These are phyloP conservation scores for Chinchilla lanigera DNA, from an alignment of 2,113 vertebrate species.

Conservation along the genomic window DNA sequence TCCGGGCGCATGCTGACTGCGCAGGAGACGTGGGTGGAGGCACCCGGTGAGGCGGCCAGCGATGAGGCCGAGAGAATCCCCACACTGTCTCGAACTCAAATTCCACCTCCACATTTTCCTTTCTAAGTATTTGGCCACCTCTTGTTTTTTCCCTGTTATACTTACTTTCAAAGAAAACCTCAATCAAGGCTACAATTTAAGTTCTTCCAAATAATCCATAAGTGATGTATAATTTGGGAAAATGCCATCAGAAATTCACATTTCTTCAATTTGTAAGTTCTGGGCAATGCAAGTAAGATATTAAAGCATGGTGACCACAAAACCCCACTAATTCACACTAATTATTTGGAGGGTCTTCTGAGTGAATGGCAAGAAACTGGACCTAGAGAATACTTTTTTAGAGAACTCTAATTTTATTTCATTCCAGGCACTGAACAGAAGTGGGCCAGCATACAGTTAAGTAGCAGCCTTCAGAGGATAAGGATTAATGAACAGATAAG, in stretches of 20 bases:
- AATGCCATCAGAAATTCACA: background rate
- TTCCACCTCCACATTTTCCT: conserved; percentile 50
- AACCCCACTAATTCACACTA: conserved; percentile 69
- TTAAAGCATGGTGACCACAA: conserved; percentile 64
- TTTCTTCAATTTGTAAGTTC: conserved; percentile 68
- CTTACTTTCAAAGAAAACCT: conserved; percentile 75
- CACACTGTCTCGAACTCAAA: conserved; percentile 42
- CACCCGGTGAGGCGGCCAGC: background rate
- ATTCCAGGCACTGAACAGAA: conserved; percentile 43
- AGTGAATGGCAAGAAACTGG: conserved; percentile 52
- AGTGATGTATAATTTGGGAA: conserved; percentile 46
- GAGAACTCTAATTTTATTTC: conserved; percentile 51
- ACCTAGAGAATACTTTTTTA: conserved; percentile 54
- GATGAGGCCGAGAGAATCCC: conserved; percentile 6
- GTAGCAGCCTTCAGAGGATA: conserved; percentile 41
- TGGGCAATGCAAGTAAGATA: conserved; percentile 54
- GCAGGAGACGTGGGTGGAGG: conserved; percentile 26
- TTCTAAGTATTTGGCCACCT: conserved; percentile 58
- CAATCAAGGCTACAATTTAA: conserved; percentile 69
- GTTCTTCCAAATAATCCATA: conserved; percentile 63
- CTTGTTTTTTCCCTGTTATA: conserved; percentile 11
- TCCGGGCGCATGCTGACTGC: background rate
- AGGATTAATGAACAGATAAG: conserved; percentile 66
- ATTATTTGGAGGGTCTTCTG: conserved; percentile 66
- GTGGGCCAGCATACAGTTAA: conserved; percentile 1